These are phyloP conservation scores for Taphrorychus bicolor DNA, from an alignment of 2,888 invertebrate species.

Conservation along the genomic window DNA sequence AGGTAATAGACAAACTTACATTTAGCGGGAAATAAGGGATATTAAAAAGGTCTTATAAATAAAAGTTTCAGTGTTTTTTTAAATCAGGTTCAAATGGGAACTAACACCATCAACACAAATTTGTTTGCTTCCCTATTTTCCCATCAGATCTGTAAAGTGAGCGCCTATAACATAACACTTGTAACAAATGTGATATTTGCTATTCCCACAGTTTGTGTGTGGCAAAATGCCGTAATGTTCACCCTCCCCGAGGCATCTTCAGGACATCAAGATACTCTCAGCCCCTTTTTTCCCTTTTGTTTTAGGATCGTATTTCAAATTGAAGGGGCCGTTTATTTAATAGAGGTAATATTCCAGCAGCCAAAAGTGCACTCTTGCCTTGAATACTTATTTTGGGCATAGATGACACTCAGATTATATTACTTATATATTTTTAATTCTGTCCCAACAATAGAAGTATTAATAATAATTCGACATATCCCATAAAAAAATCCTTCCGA, in stretches of 20 bases:
- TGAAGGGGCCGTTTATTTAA: conserved; percentile 7
- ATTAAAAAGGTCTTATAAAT: too few species aligned
- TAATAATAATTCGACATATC: conserved; percentile 13
- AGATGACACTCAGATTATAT: background rate
- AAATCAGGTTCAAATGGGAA: too few species aligned
- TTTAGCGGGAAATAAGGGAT: too few species aligned
- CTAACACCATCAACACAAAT: background rate
- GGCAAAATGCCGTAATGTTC: conserved; percentile 30
- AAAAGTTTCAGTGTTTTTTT: too few species aligned
- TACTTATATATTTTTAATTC: background rate
- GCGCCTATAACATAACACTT: conserved; percentile 29
- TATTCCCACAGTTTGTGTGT: conserved; percentile 23
- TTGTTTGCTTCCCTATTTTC: background rate
- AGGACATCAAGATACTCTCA: conserved; percentile 30
- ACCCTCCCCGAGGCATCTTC: conserved; percentile 30
- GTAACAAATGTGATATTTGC: conserved; percentile 29
- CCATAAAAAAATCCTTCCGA: background rate
- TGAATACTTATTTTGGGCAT: background rate
- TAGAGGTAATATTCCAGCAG: background rate
- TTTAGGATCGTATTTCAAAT: conserved; percentile 27
- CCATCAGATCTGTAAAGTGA: conserved; percentile 18
- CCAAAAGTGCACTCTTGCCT: background rate
- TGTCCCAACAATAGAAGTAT: background rate
- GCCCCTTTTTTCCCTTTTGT: conserved; percentile 31
- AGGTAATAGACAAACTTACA: too few species aligned